These are phyloP conservation scores for Psammodynastes pulverulentus DNA, from an alignment of 2,113 vertebrate species.

Conservation along the genomic window DNA sequence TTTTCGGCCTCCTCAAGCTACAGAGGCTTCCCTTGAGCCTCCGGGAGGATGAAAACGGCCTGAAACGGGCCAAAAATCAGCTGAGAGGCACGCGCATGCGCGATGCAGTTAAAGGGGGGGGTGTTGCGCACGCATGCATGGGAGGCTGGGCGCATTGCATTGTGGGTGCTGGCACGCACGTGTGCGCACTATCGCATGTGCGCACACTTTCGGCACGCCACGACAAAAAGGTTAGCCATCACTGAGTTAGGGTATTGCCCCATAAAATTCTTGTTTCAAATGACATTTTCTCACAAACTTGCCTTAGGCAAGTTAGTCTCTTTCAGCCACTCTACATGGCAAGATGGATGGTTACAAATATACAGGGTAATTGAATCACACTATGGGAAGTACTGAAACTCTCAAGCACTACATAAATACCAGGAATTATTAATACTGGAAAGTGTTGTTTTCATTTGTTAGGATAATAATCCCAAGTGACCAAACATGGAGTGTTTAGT, in stretches of 20 bases:
- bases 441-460: background rate
- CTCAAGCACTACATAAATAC: background rate
- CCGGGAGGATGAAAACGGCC: no score
- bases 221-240: no score
- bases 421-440: background rate
- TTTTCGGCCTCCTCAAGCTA: no score
- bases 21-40: no score
- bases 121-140: no score
- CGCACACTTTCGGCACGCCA: no score
- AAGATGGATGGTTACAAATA: background rate
- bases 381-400: background rate
- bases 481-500: background rate
- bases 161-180: no score
- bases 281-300: background rate
- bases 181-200: no score
- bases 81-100: no score
- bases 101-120: no score
- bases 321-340: background rate
- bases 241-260: background rate
- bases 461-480: background rate
- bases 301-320: background rate
- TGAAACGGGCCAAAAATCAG: no score
- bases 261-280: background rate
- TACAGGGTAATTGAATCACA: background rate
- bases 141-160: no score